Conservation (phyloP, 2,113 vertebrate species). For the Cathartes aura region DNA sequence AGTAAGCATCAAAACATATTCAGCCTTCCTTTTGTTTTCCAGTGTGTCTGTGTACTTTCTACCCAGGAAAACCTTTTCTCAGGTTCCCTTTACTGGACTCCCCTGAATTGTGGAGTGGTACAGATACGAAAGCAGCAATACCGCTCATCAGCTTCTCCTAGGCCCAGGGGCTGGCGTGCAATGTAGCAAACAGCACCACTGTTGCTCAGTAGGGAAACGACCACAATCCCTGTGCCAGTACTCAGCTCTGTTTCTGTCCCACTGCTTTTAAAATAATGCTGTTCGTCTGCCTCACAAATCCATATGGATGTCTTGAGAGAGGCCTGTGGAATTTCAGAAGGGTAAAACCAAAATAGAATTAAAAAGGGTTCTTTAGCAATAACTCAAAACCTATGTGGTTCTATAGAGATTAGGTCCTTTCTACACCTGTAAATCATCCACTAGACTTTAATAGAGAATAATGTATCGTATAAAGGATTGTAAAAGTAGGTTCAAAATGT, state of each 20-base stretch:
- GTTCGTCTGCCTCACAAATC: background rate
- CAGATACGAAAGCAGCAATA: background rate
- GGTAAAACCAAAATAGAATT: background rate
- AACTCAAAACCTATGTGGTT: background rate
- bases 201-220: background rate
- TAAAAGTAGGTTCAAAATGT: background rate
- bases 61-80: background rate
- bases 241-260: background rate
- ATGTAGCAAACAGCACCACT: background rate
- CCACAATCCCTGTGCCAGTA: background rate
- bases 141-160: background rate
- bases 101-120: background rate
- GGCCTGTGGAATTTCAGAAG: background rate
- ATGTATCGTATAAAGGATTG: background rate
- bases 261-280: background rate
- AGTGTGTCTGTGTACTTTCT: background rate
- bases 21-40: background rate
- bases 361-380: background rate
- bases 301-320: background rate
- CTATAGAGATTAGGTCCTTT: background rate
- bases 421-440: background rate
- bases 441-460: background rate
- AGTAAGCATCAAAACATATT: background rate
- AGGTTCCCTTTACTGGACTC: background rate
- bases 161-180: background rate